Base-by-base conservation (phyloP, 2,888 invertebrate genomes). In the Tyria jacobaeae region DNA sequence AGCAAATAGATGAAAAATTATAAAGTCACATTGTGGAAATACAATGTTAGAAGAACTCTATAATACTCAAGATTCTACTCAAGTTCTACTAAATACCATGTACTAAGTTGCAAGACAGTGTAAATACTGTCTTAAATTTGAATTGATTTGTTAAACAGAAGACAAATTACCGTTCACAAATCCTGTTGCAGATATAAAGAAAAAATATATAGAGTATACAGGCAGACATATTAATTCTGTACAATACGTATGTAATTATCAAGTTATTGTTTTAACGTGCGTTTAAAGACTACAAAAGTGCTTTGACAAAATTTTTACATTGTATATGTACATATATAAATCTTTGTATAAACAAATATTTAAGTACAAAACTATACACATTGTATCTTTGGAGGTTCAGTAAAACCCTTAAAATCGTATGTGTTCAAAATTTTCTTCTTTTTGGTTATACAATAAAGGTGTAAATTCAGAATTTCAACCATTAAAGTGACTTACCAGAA, bases 401-500 rank as follows among this genome's bases (percentile, higher is more conserved):
- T 7, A 39, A 6, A 5, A 37, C 4, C 15, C 15, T 6, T 7
- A 31, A 31, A 31, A 31, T 31, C 27, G 4, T 31, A 31, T 31
- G 27, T 6, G 27, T 1, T 31, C 27, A n/a, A 0, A 6, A 5
- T 37, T 15, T 37, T 37, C 37, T 5, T 39, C 6, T n/a, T n/a
- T 39, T 39, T 6, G 6, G 6, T 39, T 31, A 1, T 3, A 31
- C 27, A 1, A 31, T 4, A 31, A 31, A 0, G 4, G 7, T 34
- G 34, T 34, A 1, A 35, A 3, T 35, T 35, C 34, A 34, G 10
- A 34, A 6, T 10, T 37, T 37, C 15, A 41, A 10, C 3, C 17
- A 17, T 4, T 21, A 21, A 17, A 21, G 2, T 17, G 17, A 44
- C 81, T 85, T 74, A 95, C 95, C 95, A 67, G 95, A 94, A 34